A percentile compares a stretch with the other conserved stretches of the same genome.
These are phyloP conservation scores for Sarcoramphus papa DNA, from an alignment of 2,797 vertebrate genomes.

Conservation along the genomic window DNA sequence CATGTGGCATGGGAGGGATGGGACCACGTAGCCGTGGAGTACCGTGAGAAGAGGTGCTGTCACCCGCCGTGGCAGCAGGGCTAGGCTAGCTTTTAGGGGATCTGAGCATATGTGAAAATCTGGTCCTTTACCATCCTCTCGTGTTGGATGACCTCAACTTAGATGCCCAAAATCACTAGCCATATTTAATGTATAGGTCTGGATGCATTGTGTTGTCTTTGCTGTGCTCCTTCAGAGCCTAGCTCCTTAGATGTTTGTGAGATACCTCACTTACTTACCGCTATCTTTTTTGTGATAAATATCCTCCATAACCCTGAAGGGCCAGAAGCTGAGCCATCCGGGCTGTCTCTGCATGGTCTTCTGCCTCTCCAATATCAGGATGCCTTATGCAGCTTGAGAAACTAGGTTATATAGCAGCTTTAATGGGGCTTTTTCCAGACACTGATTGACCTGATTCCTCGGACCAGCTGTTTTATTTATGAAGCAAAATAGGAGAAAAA, in stretches of 20 bases:
- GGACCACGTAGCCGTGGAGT: rapidly evolving
- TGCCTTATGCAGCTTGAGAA: slow-evolving; percentile 48
- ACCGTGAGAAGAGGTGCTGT: neutral
- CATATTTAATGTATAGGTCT: neutral
- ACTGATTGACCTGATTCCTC: slow-evolving; percentile 60
- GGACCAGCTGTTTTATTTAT: slow-evolving; percentile 55
- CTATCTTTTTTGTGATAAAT: neutral
- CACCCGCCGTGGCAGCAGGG: neutral
- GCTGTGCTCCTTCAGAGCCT: neutral
- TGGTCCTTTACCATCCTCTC: neutral
- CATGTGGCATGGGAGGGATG: neutral
- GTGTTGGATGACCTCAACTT: neutral
- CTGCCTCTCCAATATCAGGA: neutral
- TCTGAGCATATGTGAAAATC: neutral
- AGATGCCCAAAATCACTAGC: neutral
- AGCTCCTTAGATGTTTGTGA: neutral
- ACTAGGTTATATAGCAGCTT: slow-evolving; percentile 66
- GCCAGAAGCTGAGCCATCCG: neutral
- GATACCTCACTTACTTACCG: neutral
- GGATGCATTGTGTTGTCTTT: neutral
- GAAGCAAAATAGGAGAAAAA: slow-evolving; percentile 20
- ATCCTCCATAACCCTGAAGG: neutral
- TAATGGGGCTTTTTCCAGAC: slow-evolving; percentile 63
- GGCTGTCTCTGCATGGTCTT: neutral
- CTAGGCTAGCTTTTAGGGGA: neutral